Evolutionary conservation across 1,140 invertebrate species (phyloP), one percentile per base, ranked within the genome.

Genomic region (Arctopsyche grandis): DNA sequence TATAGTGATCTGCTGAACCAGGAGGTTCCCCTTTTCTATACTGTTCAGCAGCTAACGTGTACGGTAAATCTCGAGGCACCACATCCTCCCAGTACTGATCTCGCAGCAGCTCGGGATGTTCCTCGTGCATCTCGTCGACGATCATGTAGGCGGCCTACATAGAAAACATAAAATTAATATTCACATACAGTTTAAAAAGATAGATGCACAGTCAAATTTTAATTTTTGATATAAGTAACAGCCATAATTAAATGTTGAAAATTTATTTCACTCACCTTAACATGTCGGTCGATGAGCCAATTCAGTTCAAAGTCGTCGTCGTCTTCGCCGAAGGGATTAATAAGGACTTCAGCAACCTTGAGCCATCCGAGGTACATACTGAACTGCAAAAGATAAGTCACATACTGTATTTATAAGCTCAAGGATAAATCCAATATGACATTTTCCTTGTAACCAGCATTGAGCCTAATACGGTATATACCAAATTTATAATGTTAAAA

Each of bases 341-440:
- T 96, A 74, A 97, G 89, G 3, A 96, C 95, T 86, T 97, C 96
- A 12, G 96, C 96, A 16, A 97, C 96, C 91, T 98, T 98, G 29
- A 99, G 87, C 97, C 97, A 98, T 19, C 97, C 97, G 83, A 98
- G 94, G 89, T 98, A 99, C 87, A 98, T 98, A 85, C 96, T 95
- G 86, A 98, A 98, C 95, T 97, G 89, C 69, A 91, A 91, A 86
- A 83, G 85, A n/a, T n/a, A 19, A 19, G 19, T 22, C 22, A 14
- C 63, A 69, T 69, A 69, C 29, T 38, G n/a, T n/a, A n/a, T n/a
- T n/a, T n/a, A n/a, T 83, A 84, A 9, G 46, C 9, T 48, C n/a
- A 48, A 9, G 56, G 83, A 80, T 81, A 78, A 38, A 79, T 66
- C 24, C 78, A 26, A 81, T 16, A 10, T 16, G 19, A 76, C 71